Conservation (phyloP, 1,140 invertebrate species). For the Aphaenogaster floridana region DNA sequence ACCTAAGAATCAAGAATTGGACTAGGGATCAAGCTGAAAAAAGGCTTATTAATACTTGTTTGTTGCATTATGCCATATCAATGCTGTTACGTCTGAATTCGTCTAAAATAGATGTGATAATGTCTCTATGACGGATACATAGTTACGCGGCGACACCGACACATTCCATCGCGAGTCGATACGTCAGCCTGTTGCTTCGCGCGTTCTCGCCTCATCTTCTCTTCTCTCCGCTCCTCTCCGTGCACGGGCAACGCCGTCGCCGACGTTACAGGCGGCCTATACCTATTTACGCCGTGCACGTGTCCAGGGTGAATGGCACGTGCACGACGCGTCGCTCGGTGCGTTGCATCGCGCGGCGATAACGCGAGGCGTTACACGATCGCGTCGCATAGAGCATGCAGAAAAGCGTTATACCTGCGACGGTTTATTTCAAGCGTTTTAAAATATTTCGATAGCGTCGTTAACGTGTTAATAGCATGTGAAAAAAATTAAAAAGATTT, state of each 20-base stretch:
- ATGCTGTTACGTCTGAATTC: neutral
- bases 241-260: constrained; percentile 33
- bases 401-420: neutral
- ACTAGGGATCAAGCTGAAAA: neutral
- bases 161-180: constrained; percentile 41
- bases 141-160: constrained; percentile 16
- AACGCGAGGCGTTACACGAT: constrained; percentile 29
- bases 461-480: neutral
- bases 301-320: constrained; percentile 77
- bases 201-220: constrained; percentile 50
- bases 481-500: neutral
- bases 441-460: no score
- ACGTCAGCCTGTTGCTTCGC: constrained; percentile 75
- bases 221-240: constrained; percentile 58
- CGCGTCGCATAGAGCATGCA: neutral
- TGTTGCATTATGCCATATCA: neutral
- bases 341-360: constrained; percentile 45
- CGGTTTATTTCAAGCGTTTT: no score
- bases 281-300: constrained; percentile 76
- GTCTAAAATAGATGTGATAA: constrained; percentile 22
- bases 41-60: neutral
- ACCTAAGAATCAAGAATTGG: neutral
- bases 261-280: constrained; percentile 57
- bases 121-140: constrained; percentile 10
- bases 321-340: constrained; percentile 63